Conservation (phyloP, 2,888 invertebrate genomes). For the Ectropis crepuscularia region DNA sequence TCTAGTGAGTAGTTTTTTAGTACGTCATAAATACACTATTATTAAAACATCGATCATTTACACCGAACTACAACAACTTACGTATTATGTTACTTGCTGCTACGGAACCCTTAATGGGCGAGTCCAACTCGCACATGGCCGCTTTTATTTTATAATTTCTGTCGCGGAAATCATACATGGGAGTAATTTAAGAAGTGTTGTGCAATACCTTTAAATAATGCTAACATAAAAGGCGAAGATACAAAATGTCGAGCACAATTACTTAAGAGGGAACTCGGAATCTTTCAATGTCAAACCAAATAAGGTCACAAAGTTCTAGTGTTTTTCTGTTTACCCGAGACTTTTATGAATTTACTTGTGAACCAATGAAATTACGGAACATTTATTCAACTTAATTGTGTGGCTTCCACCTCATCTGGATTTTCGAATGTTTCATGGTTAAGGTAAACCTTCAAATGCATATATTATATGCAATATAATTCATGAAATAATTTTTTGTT, state of each 20-base stretch:
- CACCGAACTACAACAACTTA: no score
- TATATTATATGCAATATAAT: no score
- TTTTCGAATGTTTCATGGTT: background rate
- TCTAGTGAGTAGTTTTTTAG: no score
- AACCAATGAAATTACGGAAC: background rate
- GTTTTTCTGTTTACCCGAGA: conserved; percentile 7
- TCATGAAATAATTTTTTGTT: no score
- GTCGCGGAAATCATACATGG: no score
- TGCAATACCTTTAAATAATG: background rate
- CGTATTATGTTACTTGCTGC: no score
- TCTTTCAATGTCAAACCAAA: conserved; percentile 5
- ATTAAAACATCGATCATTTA: no score
- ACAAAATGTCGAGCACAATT: conserved; percentile 11
- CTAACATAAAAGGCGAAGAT: conserved; percentile 1
- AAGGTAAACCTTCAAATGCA: background rate
- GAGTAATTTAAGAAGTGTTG: no score
- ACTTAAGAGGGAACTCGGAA: conserved; percentile 1
- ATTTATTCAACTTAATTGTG: background rate
- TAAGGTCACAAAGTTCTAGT: conserved; percentile 2
- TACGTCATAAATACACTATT: no score
- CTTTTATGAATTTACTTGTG: conserved; percentile 4
- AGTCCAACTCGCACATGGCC: no score
- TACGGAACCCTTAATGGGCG: no score
- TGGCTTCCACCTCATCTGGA: background rate
- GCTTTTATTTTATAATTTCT: no score